These are phyloP conservation scores for Saxicola maurus DNA, from an alignment of 2,797 vertebrate species.

Conservation along the genomic window DNA sequence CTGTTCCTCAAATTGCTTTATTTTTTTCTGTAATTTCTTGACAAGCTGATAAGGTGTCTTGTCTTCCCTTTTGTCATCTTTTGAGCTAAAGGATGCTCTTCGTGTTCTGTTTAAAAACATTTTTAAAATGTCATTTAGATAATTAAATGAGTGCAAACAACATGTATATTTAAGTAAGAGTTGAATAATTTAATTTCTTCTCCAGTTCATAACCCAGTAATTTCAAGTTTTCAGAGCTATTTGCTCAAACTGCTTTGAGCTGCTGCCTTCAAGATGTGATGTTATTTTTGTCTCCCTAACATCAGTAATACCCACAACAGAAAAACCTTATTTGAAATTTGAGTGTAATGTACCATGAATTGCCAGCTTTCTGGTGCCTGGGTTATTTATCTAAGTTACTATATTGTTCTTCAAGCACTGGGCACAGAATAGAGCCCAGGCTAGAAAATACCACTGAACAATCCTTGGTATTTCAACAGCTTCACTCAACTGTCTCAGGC, in stretches of 20 bases:
- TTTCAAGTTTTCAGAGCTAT: background rate
- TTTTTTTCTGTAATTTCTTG: constrained; percentile 97
- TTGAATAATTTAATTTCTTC: background rate
- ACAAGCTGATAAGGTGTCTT: constrained; percentile 89
- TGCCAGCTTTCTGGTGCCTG: background rate
- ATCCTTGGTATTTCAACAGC: background rate
- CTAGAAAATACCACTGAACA: background rate
- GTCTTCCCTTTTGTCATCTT: constrained; percentile 87
- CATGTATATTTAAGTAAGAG: background rate
- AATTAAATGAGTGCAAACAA: background rate
- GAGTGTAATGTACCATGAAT: background rate
- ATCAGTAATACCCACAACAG: background rate
- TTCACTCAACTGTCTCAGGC: background rate
- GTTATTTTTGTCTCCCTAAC: background rate
- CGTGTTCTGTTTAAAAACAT: constrained; percentile 78
- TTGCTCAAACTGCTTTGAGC: background rate
- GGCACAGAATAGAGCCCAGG: background rate
- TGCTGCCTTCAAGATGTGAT: background rate
- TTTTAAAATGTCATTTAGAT: background rate
- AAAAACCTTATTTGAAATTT: background rate
- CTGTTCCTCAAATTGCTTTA: constrained; percentile 96
- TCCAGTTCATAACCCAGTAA: background rate
- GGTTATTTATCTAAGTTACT: background rate
- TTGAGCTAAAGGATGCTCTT: constrained; percentile 89
- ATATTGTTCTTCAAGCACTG: background rate